Evolutionary conservation across 2,888 invertebrate genomes (phyloP), one percentile per base, ranked within the genome.

Genomic region (Emmelina monodactyla): DNA sequence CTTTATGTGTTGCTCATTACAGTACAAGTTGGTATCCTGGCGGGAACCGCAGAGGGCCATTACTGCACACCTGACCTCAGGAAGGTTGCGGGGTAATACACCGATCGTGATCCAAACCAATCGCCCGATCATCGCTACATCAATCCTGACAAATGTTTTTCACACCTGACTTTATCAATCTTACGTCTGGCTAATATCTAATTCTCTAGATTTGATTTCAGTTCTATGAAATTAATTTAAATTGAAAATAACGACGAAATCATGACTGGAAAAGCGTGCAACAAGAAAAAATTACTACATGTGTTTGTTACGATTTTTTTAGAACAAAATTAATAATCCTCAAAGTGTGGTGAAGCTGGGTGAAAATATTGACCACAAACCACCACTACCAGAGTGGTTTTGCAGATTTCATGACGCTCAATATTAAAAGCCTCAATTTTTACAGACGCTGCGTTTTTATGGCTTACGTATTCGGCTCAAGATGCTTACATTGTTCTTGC

Each of bases 1-100:
- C 78, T 62, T 73, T 75, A 75, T 75, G 69, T 72, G 76, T 70
- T 68, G 76, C 76, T 78, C 78, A 79, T 79, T 79, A 79, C 66
- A 56, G 64, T 68, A 75, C 78, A 72, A 67, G 76, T 64, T 55
- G 58, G 76, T 72, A 79, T 79, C 78, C 78, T 78, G 70, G 59
- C 52, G 53, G 55, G 59, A 66, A 76, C 76, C 76, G 71, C 76
- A 78, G 75, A 63, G 68, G 67, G 70, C 70, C 73, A 72, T 73
- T 68, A 70, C 65, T 54, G 44, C 54, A 55, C 71, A 70, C 68
- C 67, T 69, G 75, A 75, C 58, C 63, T 25, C 25, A n/a, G n/a
- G n/a, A n/a, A n/a, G 25, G 25, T 11, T 10, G 25, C 25, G 4
- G 4, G 6, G 4, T 4, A 4, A 10, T 10, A 10, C 4, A 3